Evolutionary conservation across 2,888 invertebrate genomes (phyloP).

Genomic region (Diarsia mendica): DNA sequence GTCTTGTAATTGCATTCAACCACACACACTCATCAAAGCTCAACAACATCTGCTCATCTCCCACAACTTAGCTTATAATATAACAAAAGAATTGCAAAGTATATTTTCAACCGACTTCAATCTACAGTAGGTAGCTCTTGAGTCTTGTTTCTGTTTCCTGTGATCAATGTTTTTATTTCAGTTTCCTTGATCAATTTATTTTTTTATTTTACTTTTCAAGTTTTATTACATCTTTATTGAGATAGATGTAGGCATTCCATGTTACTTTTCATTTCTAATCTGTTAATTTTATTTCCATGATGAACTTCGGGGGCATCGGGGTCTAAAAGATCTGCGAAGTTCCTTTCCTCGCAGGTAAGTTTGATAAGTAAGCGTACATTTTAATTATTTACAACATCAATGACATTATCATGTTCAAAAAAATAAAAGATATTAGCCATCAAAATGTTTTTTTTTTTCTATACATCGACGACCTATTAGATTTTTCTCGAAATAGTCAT

Average conservation of each 20-base stretch:
- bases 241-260: constrained; percentile 25
- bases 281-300: constrained; percentile 86
- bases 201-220: constrained; percentile 5
- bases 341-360: constrained; percentile 80
- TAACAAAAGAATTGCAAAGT: constrained; percentile 48
- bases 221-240: constrained; percentile 7
- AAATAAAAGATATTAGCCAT: constrained; percentile 29
- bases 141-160: constrained; percentile 25
- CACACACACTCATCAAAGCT: background rate
- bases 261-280: constrained; percentile 77
- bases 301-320: constrained; percentile 76
- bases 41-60: background rate
- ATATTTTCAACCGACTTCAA: constrained; percentile 43
- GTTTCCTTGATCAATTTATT: background rate
- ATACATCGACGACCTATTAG: background rate
- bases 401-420: background rate
- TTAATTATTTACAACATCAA: constrained; percentile 9
- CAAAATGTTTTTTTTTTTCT: constrained; percentile 13
- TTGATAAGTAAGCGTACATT: constrained; percentile 30
- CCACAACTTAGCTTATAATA: constrained; percentile 37
- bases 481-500: background rate
- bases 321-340: constrained; percentile 73
- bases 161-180: constrained; percentile 19
- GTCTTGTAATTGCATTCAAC: background rate
- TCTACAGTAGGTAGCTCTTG: constrained; percentile 10